phyloP scores from a whole-genome alignment of 2,888 invertebrate genomes.

The Drosophila kambysellisi region DNA sequence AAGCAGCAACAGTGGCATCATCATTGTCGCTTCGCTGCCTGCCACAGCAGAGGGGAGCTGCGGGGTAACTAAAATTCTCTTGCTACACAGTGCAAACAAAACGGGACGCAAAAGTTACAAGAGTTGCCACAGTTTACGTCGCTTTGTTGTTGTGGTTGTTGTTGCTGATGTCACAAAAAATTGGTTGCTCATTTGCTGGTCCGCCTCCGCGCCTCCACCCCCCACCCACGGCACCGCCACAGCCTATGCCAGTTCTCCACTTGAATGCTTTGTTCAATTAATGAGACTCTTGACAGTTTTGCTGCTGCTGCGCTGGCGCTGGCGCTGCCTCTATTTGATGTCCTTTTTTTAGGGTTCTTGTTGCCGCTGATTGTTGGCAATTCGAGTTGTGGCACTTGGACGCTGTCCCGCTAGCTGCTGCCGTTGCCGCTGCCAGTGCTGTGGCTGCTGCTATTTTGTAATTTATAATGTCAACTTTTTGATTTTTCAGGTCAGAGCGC shows the following conservation, averaged over 20 bases:
- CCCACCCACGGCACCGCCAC: background rate
- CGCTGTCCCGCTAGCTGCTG: slow-evolving; percentile 6
- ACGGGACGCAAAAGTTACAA: slow-evolving; percentile 54
- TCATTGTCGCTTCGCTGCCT: slow-evolving; percentile 77
- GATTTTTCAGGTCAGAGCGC: slow-evolving; percentile 79
- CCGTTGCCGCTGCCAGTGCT: background rate
- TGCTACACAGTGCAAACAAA: slow-evolving; percentile 58
- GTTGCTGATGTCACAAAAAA: slow-evolving; percentile 59
- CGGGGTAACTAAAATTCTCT: slow-evolving; percentile 56
- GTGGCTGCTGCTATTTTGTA: slow-evolving; percentile 67
- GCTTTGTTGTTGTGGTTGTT: slow-evolving; percentile 24
- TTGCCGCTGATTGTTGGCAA: slow-evolving; percentile 48
- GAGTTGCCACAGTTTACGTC: slow-evolving; percentile 63
- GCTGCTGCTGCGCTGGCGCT: slow-evolving; percentile 24
- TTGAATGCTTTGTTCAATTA: slow-evolving; percentile 81
- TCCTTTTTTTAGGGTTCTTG: slow-evolving; percentile 27
- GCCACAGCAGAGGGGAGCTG: slow-evolving; percentile 32
- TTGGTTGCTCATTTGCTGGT: slow-evolving; percentile 73
- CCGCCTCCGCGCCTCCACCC: background rate
- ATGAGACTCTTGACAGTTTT: slow-evolving; percentile 83
- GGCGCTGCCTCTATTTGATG: slow-evolving; percentile 29
- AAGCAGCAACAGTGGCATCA: slow-evolving; percentile 39
- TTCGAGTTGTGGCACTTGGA: slow-evolving; percentile 47
- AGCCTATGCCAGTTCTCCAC: slow-evolving; percentile 53
- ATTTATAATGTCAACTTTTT: slow-evolving; percentile 81